Conservation (phyloP, 2,113 vertebrate species). For the Etheostoma spectabile region DNA sequence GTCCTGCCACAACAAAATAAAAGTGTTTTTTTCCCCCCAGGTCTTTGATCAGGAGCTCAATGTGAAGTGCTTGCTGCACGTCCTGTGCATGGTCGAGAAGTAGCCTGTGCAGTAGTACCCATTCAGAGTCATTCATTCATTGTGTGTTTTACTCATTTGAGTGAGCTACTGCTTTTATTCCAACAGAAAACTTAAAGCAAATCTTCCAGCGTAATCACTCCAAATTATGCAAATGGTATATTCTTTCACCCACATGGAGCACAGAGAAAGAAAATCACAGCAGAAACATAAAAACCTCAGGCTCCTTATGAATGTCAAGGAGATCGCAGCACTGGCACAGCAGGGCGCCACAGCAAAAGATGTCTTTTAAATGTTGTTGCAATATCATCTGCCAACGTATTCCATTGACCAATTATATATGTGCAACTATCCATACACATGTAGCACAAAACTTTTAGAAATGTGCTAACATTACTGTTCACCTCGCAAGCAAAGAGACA, state of each 20-base stretch:
- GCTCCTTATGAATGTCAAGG: constrained; percentile 4
- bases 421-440: not conserved
- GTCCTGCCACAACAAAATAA: constrained; percentile 9
- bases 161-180: not conserved
- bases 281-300: not conserved
- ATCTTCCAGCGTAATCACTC: not conserved
- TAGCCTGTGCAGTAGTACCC: not conserved
- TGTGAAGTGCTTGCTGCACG: not conserved
- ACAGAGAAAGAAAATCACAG: not conserved
- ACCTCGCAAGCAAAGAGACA: constrained; percentile 2
- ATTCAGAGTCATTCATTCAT: not conserved
- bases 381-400: not conserved
- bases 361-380: not conserved
- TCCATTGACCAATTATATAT: constrained; percentile 1
- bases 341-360: not conserved
- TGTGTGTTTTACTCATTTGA: not conserved
- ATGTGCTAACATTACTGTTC: not conserved
- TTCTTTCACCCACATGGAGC: not conserved
- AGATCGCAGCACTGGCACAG: not conserved
- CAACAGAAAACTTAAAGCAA: not conserved
- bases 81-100: not conserved
- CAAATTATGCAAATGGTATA: not conserved
- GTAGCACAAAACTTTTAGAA: not conserved
- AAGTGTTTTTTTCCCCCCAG: not conserved
- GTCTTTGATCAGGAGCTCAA: not conserved